phyloP scores from a whole-genome alignment of 2,113 vertebrate species.

The Passer domesticus region DNA sequence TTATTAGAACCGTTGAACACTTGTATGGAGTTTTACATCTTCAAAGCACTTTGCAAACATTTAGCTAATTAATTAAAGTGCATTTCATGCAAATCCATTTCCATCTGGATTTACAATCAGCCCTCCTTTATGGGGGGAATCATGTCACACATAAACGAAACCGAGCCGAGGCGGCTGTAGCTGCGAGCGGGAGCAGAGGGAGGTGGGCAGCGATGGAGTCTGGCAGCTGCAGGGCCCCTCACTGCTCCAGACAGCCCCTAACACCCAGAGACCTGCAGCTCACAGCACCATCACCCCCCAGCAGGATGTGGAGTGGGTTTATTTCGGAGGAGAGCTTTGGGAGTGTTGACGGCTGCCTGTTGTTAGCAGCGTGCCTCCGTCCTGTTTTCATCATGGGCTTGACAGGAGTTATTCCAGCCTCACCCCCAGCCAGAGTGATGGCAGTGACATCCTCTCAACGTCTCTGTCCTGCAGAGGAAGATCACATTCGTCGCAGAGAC shows the following conservation, averaged over 20 bases:
- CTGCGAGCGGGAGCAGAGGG: conserved; percentile 2
- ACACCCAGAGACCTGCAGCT: background rate
- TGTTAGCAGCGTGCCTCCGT: accelerated
- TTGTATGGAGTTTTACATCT: conserved; percentile 38
- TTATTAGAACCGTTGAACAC: conserved; percentile 37
- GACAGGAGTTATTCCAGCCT: background rate
- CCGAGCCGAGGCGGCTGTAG: background rate
- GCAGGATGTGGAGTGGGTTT: background rate
- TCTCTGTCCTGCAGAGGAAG: background rate
- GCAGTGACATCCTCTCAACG: background rate
- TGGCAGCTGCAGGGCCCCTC: background rate
- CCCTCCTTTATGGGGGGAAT: conserved; percentile 33
- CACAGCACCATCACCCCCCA: background rate
- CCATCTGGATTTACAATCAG: conserved; percentile 62
- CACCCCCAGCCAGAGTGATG: background rate
- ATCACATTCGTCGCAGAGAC: accelerated
- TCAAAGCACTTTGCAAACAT: conserved; percentile 52
- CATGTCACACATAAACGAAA: background rate
- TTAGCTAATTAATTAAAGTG: conserved; percentile 70
- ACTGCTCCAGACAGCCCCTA: background rate
- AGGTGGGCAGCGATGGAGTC: background rate
- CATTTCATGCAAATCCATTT: conserved; percentile 49
- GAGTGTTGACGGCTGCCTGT: background rate
- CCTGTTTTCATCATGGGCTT: background rate
- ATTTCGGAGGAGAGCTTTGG: background rate